Base-by-base conservation (phyloP, 2,888 invertebrate species). In the Orthosia gracilis region DNA sequence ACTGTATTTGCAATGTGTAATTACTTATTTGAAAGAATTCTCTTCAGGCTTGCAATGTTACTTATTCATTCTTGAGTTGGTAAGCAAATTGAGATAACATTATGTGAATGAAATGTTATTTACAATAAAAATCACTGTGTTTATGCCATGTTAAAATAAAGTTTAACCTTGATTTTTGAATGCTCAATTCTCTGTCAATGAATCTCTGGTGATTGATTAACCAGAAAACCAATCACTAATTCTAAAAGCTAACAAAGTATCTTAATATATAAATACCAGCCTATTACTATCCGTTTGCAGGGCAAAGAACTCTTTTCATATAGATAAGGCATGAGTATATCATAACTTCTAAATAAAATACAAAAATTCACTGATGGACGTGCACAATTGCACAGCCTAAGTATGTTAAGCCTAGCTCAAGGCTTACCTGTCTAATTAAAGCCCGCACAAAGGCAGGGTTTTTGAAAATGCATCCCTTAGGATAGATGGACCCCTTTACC, bases 1-100 rank as follows among this genome's bases (percentile, higher is more conserved):
- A 76, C 67, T 64, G 76, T 78, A 67, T 50, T 59, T 74, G 40
- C 17, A 80, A 58, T 62, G 49, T 61, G 18, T 54, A 59, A 63
- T 45, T 61, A 12, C 52, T 57, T 52, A n/a, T 45, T 65, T 59
- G 15, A 21, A 61, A 50, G 15, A 26, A 31, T 47, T 31, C 50
- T 59, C 55, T 62, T 55, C 7, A 18, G 18, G 7, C 21, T 21
- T 3, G 17, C 13, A 67, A n/a, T 57, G 2, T 40, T 54, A 26
- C 57, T 26, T 9, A 49, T 55, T 2, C 1, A 49, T 50, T 12
- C 13, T 58, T 58, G n/a, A 58, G 12, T 47, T n/a, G 21, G 11
- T 67, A 15, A 23, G 18, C 18, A 58, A 18, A 18, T 11, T 12
- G 31, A 52, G 52, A 13, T 21, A n/a, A n/a, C n/a, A 54, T 54